A percentile compares a stretch with the other conserved stretches of the same genome.
Conservation (phyloP, 2,797 vertebrate species). For the Anableps anableps region DNA sequence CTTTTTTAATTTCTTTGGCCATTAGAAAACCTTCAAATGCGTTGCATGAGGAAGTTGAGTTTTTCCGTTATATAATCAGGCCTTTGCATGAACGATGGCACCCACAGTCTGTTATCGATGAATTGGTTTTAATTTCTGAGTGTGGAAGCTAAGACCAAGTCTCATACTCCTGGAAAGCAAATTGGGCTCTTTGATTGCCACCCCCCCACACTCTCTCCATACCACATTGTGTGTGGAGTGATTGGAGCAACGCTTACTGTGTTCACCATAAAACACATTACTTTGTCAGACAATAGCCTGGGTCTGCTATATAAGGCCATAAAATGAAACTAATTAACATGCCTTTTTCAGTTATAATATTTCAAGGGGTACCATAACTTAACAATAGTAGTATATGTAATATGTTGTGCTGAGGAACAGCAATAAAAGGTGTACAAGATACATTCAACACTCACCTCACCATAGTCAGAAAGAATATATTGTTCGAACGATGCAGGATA, state of each 20-base stretch:
- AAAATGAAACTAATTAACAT: constrained; percentile 30
- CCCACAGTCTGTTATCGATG: background rate
- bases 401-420: constrained; percentile 6
- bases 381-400: constrained; percentile 30
- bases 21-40: background rate
- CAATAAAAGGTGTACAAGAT: background rate
- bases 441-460: constrained; percentile 1
- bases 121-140: constrained; percentile 24
- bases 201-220: constrained; percentile 5
- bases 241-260: constrained; percentile 38
- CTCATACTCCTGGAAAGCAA: background rate
- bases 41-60: background rate
- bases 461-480: background rate
- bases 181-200: constrained; percentile 35
- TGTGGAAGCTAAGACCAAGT: background rate
- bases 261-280: constrained; percentile 22
- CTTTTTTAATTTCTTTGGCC: background rate
- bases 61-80: background rate
- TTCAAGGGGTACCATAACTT: constrained; percentile 33
- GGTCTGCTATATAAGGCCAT: constrained; percentile 13
- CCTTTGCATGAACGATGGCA: background rate
- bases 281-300: constrained; percentile 32
- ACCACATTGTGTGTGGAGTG: constrained; percentile 45
- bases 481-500: background rate
- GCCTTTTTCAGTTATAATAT: constrained; percentile 21